Percentiles rank a stretch among this genome's conserved stretches.
phyloP scores from a whole-genome alignment of 2,888 invertebrate species.

The Drosophila anomalipes region DNA sequence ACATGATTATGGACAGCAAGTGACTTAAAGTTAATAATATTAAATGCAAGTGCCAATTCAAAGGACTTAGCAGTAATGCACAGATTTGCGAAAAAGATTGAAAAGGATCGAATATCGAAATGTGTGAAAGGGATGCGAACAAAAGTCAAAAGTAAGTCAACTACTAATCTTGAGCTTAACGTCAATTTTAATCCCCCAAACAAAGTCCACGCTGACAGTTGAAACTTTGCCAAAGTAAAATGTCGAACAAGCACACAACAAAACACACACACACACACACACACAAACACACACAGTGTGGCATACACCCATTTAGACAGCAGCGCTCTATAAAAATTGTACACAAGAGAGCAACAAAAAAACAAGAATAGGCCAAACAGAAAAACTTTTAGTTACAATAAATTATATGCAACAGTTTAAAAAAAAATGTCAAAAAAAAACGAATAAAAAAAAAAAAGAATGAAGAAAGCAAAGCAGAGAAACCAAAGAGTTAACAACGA shows the following conservation, averaged over 20 bases:
- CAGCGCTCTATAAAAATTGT: conserved; percentile 66
- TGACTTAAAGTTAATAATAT: conserved; percentile 38
- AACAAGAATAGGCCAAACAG: conserved; percentile 25
- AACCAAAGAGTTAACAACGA: conserved; percentile 72
- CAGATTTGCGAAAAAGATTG: conserved; percentile 19
- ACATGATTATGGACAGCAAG: conserved; percentile 28
- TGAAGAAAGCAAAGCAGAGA: conserved; percentile 28
- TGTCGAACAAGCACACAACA: conserved; percentile 44
- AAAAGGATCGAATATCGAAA: conserved; percentile 8
- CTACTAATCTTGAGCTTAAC: conserved; percentile 77
- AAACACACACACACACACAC: conserved; percentile 18
- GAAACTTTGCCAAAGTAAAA: conserved; percentile 64
- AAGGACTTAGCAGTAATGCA: conserved; percentile 41
- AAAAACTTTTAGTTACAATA: conserved; percentile 77
- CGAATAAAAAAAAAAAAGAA: background rate
- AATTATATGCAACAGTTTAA: conserved; percentile 80
- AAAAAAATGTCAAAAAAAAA: conserved; percentile 43
- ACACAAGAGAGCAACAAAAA: conserved; percentile 75
- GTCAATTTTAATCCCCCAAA: conserved; percentile 67
- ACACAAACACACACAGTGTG: conserved; percentile 9
- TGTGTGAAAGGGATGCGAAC: conserved; percentile 18
- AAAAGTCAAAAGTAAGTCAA: conserved; percentile 60
- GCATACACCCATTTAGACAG: conserved; percentile 7
- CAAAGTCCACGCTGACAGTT: conserved; percentile 68
- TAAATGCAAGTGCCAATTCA: conserved; percentile 30